Evolutionary conservation across 2,888 invertebrate genomes (phyloP), one percentile per base, ranked within the genome.

Genomic region (Caenorhabditis angaria): DNA sequence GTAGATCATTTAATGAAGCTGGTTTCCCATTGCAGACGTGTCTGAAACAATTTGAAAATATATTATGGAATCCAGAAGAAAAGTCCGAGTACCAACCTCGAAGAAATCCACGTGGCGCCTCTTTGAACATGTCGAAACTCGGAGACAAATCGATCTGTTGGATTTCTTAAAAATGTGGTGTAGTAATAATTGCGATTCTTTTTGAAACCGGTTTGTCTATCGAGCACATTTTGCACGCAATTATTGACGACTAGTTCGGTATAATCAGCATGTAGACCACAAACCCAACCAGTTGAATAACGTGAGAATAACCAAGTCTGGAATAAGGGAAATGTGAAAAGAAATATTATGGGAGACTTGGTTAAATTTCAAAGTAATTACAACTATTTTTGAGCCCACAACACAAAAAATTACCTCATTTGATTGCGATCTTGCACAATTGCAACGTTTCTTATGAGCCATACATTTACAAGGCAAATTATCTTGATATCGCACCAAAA

Each of bases 61-160:
- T 51, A 32, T 53, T 35, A 60, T 51, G 67, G 55, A 18, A 61
- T 53, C n/a, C 3, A 58, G 14, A 32, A 58, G 29, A n/a, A 60
- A 24, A 12, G 47, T 24, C 18, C 27, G 50, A 53, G 41, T 18
- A 58, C 65, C 57, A 57, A 76, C 76, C 65, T 76, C 20, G 82
- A 82, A 1, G 75, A 76, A 35, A 79, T 78, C 82, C 82, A 82
- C 24, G 82, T 82, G 41, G 82, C 89, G 20, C 90, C 90, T 29
- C 97, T 91, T 88, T 94, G 93, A 57, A 97, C 97, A 89, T 99
- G 99, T 53, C 94, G 92, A 89, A 94, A 99, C 89, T 99, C 99
- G 67, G 96, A 96, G 86, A 99, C 90, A 90, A 95, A 99, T 83
- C 94, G 92, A 63, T 93, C 91, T 51, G 97, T 92, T 0, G 99